phyloP scores from a whole-genome alignment of 2,888 invertebrate genomes.

The Acleris holmiana region DNA sequence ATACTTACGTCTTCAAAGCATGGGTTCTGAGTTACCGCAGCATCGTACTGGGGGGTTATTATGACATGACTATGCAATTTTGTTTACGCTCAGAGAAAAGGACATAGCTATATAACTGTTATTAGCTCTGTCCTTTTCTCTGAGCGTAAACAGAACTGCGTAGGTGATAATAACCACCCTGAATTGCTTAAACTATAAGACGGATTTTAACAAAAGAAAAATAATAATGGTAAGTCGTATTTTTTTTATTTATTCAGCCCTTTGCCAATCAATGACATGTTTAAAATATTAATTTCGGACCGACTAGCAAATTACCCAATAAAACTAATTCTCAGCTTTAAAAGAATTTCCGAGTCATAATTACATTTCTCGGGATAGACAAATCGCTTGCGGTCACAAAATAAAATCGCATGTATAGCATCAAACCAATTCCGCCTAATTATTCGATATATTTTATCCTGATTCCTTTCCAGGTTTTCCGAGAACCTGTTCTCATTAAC shows the following conservation, averaged over 20 bases:
- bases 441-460: conserved; percentile 27
- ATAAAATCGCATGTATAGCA: conserved; percentile 11
- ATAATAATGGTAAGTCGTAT: too few species aligned
- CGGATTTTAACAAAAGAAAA: too few species aligned
- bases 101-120: too few species aligned
- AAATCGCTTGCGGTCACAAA: conserved; percentile 20
- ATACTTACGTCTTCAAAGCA: too few species aligned
- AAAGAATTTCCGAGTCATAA: background rate
- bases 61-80: too few species aligned
- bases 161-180: too few species aligned
- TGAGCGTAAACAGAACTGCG: too few species aligned
- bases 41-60: too few species aligned
- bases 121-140: too few species aligned
- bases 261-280: background rate
- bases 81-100: too few species aligned
- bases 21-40: too few species aligned
- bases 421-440: conserved; percentile 23
- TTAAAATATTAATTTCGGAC: background rate
- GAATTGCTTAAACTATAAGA: too few species aligned
- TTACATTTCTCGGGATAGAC: conserved; percentile 14
- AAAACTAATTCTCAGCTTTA: background rate
- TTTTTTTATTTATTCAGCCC: background rate
- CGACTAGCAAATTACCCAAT: background rate
- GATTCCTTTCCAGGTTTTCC: conserved; percentile 27
- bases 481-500: conserved; percentile 34